Percentiles rank a stretch among this genome's conserved stretches.
Conservation (phyloP, 2,113 vertebrate genomes). For the Formicarius rufipectus region DNA sequence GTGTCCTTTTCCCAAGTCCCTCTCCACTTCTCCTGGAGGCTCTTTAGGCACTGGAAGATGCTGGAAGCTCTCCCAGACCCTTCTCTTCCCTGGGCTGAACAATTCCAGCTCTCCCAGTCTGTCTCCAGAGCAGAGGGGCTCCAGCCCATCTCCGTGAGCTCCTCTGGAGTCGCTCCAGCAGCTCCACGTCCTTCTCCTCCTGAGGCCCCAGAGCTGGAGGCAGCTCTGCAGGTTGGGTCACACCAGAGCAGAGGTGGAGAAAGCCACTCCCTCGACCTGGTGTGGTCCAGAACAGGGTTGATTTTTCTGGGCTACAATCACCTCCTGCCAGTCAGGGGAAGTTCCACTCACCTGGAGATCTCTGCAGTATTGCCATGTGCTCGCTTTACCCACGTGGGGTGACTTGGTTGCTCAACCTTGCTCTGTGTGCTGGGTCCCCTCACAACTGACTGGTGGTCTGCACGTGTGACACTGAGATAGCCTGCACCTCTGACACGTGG, state of each 20-base stretch:
- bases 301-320: background rate
- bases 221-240: background rate
- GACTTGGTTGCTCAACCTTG: background rate
- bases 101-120: background rate
- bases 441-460: background rate
- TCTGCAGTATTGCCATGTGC: rapidly evolving
- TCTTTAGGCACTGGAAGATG: rapidly evolving
- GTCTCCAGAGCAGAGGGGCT: background rate
- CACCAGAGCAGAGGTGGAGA: background rate
- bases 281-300: background rate
- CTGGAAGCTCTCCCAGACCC: background rate
- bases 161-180: background rate
- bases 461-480: rapidly evolving
- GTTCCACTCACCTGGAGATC: background rate
- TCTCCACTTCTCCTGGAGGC: background rate
- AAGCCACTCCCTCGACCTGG: too few relatives aligned
- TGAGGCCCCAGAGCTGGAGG: background rate
- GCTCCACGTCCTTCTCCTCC: rapidly evolving
- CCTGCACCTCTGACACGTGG: background rate
- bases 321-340: rapidly evolving
- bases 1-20: background rate
- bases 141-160: rapidly evolving
- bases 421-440: background rate
- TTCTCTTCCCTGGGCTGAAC: background rate
- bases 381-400: background rate